Conservation (phyloP, 2,888 invertebrate genomes). For the Sesamia inferens region DNA sequence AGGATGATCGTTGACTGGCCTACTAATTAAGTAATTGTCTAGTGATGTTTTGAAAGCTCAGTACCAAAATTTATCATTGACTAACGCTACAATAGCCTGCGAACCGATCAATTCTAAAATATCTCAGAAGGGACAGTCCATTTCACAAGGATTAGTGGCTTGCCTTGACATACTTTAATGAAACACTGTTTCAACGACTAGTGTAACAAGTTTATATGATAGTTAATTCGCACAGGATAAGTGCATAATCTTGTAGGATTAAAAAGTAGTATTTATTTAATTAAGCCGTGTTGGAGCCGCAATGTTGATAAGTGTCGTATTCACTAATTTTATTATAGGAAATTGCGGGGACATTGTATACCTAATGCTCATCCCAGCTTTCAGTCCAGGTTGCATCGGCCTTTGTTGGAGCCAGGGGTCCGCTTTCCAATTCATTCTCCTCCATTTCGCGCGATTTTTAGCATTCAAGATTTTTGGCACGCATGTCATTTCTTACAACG, state of each 20-base stretch:
- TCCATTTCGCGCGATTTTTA: no score
- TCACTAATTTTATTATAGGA: background rate
- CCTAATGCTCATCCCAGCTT: no score
- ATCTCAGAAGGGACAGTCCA: conserved; percentile 22
- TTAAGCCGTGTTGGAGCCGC: background rate
- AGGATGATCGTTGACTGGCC: background rate
- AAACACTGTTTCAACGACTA: conserved; percentile 15
- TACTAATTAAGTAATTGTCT: background rate
- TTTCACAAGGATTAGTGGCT: conserved; percentile 44
- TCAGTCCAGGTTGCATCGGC: no score
- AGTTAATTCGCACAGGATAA: conserved; percentile 42
- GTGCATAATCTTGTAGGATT: conserved; percentile 46
- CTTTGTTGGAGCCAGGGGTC: no score
- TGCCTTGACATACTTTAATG: conserved; percentile 49
- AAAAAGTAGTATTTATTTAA: conserved; percentile 1
- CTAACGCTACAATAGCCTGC: conserved; percentile 4
- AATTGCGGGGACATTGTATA: no score
- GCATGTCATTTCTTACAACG: no score
- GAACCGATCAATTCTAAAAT: conserved; percentile 2
- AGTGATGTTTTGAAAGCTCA: conserved; percentile 10
- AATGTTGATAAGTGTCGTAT: background rate
- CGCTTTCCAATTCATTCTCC: no score
- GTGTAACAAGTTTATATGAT: conserved; percentile 35
- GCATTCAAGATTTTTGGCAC: no score
- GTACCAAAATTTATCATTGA: background rate